Conservation (phyloP, 2,113 vertebrate genomes). For the Erinaceus europaeus region DNA sequence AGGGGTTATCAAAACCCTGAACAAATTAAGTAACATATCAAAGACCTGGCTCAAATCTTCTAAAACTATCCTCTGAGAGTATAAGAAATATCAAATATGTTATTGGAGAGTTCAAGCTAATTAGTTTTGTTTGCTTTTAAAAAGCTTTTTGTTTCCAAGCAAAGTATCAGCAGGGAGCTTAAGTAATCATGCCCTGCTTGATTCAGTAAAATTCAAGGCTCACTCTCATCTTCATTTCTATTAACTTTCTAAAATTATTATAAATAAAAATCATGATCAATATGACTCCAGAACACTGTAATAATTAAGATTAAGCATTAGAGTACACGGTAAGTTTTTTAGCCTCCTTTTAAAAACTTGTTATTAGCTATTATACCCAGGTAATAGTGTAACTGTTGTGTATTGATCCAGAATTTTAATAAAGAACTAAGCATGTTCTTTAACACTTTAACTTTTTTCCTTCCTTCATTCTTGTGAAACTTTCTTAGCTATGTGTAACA, state of each 20-base stretch:
- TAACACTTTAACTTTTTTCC: neutral
- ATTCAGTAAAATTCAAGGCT: neutral
- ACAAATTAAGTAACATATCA: neutral
- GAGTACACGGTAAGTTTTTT: neutral
- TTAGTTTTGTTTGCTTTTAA: neutral
- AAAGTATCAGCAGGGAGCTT: neutral
- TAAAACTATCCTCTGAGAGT: neutral
- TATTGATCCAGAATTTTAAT: slow-evolving; percentile 30
- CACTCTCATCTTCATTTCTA: neutral
- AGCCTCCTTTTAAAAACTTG: slow-evolving; percentile 31
- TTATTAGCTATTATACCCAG: neutral
- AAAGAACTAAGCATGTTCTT: neutral
- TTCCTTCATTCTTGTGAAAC: neutral
- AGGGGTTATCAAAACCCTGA: neutral
- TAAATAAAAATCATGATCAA: neutral
- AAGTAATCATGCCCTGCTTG: neutral
- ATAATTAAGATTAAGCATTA: slow-evolving; percentile 30
- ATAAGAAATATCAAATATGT: neutral
- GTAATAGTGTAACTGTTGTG: neutral
- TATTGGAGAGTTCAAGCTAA: neutral
- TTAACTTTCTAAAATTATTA: slow-evolving; percentile 34
- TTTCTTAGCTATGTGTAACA: neutral
- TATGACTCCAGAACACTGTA: neutral
- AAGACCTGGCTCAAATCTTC: neutral
- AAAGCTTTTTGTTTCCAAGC: neutral